Base-by-base conservation (phyloP, 2,797 vertebrate genomes). In the Enteromius anoplus region DNA sequence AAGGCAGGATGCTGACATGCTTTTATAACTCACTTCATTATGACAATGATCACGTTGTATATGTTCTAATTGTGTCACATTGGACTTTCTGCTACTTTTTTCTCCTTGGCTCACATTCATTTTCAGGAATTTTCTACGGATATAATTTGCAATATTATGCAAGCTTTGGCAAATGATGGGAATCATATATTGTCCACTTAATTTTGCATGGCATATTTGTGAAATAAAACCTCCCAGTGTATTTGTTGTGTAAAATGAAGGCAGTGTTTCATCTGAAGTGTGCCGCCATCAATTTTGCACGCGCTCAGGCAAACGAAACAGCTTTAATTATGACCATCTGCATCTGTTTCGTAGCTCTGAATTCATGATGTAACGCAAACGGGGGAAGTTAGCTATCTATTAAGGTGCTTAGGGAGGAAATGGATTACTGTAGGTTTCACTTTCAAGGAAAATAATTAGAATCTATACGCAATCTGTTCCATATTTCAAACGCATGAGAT, bases 241-340 rank as follows among this genome's bases (percentile, higher is more conserved):
- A 70, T 40, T 21, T 80, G 78, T 23, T 5, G 34, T 72, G 34
- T 23, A 29, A 72, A 58, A 60, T 2, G 40, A 47, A 23, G 32
- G 78, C 8, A 40, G 32, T 55, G 65, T 37, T 80, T 78, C 21
- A n/a, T 65, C 45, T 47, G 9, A 42, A 45, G 49, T 80, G 23
- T 21, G 65, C 8, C 32, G 29, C 53, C 55, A 72, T 81, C 34
- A 77, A 65, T 85, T 69, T 40, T 66, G 47, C 10, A n/a, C 4
- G 49, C n/a, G 7, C 32, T 29, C n/a, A 77, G 55, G 42, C 10
- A 45, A 82, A 62, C 15, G 9, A 75, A 75, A 45, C 40, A n/a
- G n/a, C 80, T 68, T 71, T 80, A 72, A 81, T 81, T 55, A 72
- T 47, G 45, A 55, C 66, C 66, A 72, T 81, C 79, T 83, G 77